phyloP scores from a whole-genome alignment of 2,888 invertebrate genomes.

The Adela reaumurella region DNA sequence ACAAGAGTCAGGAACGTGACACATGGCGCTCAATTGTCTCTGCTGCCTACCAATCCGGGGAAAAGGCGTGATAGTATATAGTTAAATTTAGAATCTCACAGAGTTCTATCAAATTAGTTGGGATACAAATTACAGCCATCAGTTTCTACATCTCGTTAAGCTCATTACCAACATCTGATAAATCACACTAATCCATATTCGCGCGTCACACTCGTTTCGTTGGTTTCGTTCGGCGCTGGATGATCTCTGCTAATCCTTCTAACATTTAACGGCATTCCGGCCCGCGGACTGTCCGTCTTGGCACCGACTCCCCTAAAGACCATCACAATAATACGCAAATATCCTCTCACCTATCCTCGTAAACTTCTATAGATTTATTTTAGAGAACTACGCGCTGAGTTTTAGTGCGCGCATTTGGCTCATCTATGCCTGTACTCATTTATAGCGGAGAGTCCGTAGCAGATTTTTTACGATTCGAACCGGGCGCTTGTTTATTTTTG shows the following conservation, averaged over 20 bases:
- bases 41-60: too few species aligned
- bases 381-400: constrained; percentile 45
- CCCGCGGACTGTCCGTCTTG: not conserved
- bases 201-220: not conserved
- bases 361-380: constrained; percentile 47
- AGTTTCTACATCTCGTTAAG: too few species aligned
- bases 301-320: not conserved
- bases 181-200: too few species aligned
- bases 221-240: not conserved
- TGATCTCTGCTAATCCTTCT: not conserved
- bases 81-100: too few species aligned
- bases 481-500: constrained; percentile 52
- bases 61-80: too few species aligned
- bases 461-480: constrained; percentile 52
- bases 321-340: not conserved
- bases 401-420: constrained; percentile 30
- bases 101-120: too few species aligned
- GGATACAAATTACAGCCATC: too few species aligned
- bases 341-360: constrained; percentile 25
- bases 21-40: too few species aligned
- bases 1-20: too few species aligned
- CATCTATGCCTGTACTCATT: constrained; percentile 30
- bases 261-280: not conserved
- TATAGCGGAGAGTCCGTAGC: constrained; percentile 43
- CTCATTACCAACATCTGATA: too few species aligned